A percentile compares a stretch with the other conserved stretches of the same genome.
Evolutionary conservation across 2,797 vertebrate genomes (phyloP).

Genomic region (Echiichthys vipera): DNA sequence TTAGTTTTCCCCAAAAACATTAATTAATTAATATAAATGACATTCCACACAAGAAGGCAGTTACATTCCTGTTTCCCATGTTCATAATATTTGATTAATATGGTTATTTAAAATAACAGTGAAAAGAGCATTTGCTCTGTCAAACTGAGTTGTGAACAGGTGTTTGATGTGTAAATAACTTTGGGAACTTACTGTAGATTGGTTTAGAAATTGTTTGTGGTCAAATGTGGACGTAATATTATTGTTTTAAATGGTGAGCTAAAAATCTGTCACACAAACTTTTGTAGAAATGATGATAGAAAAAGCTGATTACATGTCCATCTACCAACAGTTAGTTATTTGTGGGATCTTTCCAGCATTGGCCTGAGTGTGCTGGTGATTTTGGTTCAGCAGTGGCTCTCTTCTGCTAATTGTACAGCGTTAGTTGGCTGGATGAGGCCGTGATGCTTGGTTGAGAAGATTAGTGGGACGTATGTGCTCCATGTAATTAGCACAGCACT

Average conservation of each 20-base stretch:
- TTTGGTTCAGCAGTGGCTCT: slow-evolving; percentile 32
- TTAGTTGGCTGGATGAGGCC: slow-evolving; percentile 50
- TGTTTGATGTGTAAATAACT: slow-evolving; percentile 15
- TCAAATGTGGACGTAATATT: not conserved
- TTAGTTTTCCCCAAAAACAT: not conserved
- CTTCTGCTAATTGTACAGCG: slow-evolving; percentile 52
- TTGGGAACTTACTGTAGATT: not conserved
- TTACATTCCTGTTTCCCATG: slow-evolving; percentile 5
- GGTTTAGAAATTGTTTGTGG: not conserved
- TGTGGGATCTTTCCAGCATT: slow-evolving; percentile 31
- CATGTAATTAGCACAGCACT: slow-evolving; percentile 72
- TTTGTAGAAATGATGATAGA: not conserved
- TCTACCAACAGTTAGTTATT: slow-evolving; percentile 2
- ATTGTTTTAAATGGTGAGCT: not conserved
- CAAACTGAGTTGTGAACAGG: slow-evolving; percentile 30
- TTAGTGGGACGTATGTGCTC: slow-evolving; percentile 64
- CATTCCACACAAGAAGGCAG: not conserved
- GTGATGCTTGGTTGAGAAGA: slow-evolving; percentile 66
- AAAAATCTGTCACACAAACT: not conserved
- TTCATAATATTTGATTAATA: slow-evolving; percentile 6
- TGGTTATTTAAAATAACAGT: not conserved
- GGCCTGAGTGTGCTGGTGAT: slow-evolving; percentile 31
- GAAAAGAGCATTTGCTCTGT: not conserved
- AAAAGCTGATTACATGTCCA: not conserved
- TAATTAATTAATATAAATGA: not conserved